A percentile compares a stretch with the other conserved stretches of the same genome.
Evolutionary conservation across 2,888 invertebrate genomes (phyloP).

Genomic region (Venustoraphidia nigricollis): DNA sequence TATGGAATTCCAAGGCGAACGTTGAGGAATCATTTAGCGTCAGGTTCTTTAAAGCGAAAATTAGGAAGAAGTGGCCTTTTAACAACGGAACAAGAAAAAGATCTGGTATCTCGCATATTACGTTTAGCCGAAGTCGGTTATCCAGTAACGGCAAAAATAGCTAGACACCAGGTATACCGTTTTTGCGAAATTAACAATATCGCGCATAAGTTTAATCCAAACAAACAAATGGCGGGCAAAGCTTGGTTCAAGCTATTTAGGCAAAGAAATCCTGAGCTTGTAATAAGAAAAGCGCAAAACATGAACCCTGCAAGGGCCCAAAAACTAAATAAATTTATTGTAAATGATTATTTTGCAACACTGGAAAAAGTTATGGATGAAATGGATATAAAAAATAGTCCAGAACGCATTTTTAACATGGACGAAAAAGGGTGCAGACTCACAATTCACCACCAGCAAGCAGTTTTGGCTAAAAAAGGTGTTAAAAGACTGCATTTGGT

Average conservation of each 20-base stretch:
- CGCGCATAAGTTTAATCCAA: background rate
- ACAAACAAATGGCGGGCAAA: conserved; percentile 6
- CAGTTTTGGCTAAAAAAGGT: conserved; percentile 13
- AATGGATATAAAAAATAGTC: conserved; percentile 13
- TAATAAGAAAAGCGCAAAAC: conserved; percentile 14
- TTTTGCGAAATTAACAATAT: conserved; percentile 3
- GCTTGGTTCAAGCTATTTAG: conserved; percentile 11
- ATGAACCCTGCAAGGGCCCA: conserved; percentile 17
- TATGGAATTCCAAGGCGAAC: conserved; percentile 6
- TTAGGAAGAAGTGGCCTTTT: conserved; percentile 3
- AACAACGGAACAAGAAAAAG: conserved; percentile 7
- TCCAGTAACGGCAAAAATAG: conserved; percentile 5
- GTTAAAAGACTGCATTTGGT: conserved; percentile 7
- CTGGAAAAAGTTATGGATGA: conserved; percentile 11
- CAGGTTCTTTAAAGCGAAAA: background rate
- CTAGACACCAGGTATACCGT: conserved; percentile 1
- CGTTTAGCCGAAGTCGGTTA: conserved; percentile 6
- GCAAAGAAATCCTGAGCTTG: conserved; percentile 13
- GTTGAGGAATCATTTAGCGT: conserved; percentile 2
- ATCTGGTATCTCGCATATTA: conserved; percentile 8
- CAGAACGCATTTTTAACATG: conserved; percentile 17
- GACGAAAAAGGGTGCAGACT: conserved; percentile 18
- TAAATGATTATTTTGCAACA: conserved; percentile 15
- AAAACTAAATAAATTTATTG: conserved; percentile 15
- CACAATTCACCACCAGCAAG: conserved; percentile 17